Percentiles rank a stretch among this genome's conserved stretches.
Conservation (phyloP, 2,888 invertebrate genomes). For the Prionchulus punctatus region DNA sequence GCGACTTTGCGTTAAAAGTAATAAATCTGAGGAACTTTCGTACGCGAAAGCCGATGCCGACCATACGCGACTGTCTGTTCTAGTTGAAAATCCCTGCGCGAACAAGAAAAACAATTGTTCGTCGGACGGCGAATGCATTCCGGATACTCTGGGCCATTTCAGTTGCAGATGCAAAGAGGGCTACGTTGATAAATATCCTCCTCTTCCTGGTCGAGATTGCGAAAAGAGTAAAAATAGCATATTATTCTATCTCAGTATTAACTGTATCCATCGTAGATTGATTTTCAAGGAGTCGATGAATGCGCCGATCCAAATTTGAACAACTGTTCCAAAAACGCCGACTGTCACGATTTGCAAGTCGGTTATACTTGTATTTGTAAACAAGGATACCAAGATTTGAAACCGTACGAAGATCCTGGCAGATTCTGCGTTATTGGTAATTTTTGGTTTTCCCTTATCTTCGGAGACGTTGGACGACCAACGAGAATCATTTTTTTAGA, state of each 20-base stretch:
- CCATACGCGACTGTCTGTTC: neutral
- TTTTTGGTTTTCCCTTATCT: neutral
- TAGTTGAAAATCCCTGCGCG: neutral
- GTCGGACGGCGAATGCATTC: constrained; percentile 25
- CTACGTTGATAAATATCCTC: constrained; percentile 26
- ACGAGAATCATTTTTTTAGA: neutral
- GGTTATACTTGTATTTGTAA: constrained; percentile 23
- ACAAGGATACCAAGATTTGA: constrained; percentile 26
- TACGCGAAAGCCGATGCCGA: no score
- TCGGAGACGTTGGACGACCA: no score
- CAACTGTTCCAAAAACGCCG: constrained; percentile 25
- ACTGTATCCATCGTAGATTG: no score
- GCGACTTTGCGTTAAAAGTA: constrained; percentile 19
- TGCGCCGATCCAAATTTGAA: constrained; percentile 26
- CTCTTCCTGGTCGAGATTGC: constrained; percentile 28
- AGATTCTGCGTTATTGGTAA: constrained; percentile 23
- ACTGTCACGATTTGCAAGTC: constrained; percentile 22
- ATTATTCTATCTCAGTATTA: no score
- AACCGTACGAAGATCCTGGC: constrained; percentile 22
- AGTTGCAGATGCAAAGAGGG: constrained; percentile 21
- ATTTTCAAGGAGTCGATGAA: constrained; percentile 12
- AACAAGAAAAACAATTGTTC: constrained; percentile 18
- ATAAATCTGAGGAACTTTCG: neutral
- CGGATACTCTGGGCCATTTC: neutral
- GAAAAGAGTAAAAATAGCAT: constrained; percentile 19